Percentiles rank a stretch among this genome's conserved stretches.
Conservation (phyloP, 2,113 vertebrate genomes). For the Rhineura floridana region DNA sequence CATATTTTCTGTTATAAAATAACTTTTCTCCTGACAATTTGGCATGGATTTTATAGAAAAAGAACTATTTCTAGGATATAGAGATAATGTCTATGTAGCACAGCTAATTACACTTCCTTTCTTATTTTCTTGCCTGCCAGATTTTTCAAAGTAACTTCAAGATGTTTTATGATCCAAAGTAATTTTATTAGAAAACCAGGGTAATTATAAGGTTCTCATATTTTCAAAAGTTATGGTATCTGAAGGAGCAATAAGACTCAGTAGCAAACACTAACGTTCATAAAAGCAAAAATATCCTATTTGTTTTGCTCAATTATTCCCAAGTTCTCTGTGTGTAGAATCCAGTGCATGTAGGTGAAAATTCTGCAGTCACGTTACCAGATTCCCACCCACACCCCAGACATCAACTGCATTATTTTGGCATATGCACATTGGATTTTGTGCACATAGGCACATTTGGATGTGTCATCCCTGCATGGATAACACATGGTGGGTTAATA, state of each 20-base stretch:
- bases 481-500: too few species aligned
- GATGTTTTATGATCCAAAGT: neutral
- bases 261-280: neutral
- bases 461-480: too few species aligned
- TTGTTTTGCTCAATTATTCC: neutral
- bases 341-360: neutral
- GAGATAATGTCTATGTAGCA: neutral
- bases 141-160: neutral
- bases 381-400: neutral
- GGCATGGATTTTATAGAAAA: neutral
- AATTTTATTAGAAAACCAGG: neutral
- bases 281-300: neutral
- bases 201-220: neutral
- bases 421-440: neutral
- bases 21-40: neutral
- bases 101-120: neutral
- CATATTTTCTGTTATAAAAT: neutral
- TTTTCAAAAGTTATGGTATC: neutral
- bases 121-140: neutral
- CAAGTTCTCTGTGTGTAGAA: neutral
- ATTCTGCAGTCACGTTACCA: too few species aligned
- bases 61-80: neutral
- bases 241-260: neutral
- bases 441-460: neutral
- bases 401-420: neutral